Evolutionary conservation across 2,888 invertebrate species (phyloP).

Genomic region (Stictocephala bisonia): DNA sequence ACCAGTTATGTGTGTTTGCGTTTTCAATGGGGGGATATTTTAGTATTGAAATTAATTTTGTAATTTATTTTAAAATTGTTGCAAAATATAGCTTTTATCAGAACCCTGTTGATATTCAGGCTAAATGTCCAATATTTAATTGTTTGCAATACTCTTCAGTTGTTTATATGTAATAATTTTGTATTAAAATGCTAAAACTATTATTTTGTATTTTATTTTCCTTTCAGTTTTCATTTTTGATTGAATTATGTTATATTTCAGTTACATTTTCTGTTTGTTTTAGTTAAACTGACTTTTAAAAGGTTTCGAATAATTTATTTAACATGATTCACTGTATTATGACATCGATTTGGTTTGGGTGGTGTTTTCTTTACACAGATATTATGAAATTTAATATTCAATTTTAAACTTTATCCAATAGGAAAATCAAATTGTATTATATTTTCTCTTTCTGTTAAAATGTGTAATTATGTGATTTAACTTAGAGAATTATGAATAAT

Average conservation of each 20-base stretch:
- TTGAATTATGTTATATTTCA: neutral
- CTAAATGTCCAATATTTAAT: conserved; percentile 30
- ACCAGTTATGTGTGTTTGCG: conserved; percentile 29
- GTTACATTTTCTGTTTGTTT: neutral
- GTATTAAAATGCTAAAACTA: conserved; percentile 35
- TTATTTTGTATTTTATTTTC: conserved; percentile 18
- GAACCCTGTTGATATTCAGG: conserved; percentile 14
- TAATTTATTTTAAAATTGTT: conserved; percentile 39
- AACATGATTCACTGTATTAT: too few species aligned
- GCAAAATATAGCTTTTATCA: conserved; percentile 24
- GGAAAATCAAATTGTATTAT: too few species aligned
- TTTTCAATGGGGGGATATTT: conserved; percentile 37
- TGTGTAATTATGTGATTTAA: too few species aligned
- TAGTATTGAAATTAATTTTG: conserved; percentile 39
- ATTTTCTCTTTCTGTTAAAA: too few species aligned
- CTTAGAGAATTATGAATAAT: too few species aligned
- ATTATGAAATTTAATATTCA: too few species aligned
- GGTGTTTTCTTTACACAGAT: too few species aligned
- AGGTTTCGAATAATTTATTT: too few species aligned
- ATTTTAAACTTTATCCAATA: too few species aligned
- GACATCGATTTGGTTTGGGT: too few species aligned
- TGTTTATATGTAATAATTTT: conserved; percentile 39
- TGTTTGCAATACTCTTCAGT: conserved; percentile 37
- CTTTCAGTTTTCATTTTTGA: conserved; percentile 31
- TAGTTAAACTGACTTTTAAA: too few species aligned